These are phyloP conservation scores for Sciurus carolinensis DNA, from an alignment of 2,797 vertebrate species.

Conservation along the genomic window DNA sequence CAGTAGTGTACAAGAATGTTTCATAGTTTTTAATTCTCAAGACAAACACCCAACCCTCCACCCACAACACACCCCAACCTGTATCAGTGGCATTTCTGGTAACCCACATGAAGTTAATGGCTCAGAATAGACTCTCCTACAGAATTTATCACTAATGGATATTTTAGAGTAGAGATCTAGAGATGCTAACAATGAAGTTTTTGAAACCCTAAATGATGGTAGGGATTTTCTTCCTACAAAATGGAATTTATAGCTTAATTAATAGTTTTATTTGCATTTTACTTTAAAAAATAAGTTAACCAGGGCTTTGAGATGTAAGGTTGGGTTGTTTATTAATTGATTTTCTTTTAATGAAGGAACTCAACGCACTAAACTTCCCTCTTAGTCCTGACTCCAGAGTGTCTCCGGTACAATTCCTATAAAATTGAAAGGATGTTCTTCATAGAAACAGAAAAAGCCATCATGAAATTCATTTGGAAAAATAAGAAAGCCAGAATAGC, in stretches of 20 bases:
- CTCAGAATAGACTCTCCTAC: conserved; percentile 84
- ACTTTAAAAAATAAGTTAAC: conserved; percentile 72
- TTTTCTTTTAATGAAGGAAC: no score
- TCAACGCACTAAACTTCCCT: no score
- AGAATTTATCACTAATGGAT: conserved; percentile 81
- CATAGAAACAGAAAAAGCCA: no score
- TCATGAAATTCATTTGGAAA: no score
- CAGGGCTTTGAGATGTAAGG: no score
- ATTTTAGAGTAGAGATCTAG: conserved; percentile 83
- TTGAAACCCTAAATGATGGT: neutral
- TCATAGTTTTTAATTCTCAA: conserved; percentile 88
- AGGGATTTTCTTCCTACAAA: neutral
- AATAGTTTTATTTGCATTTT: conserved; percentile 38
- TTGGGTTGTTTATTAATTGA: no score
- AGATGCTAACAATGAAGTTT: conserved; percentile 83
- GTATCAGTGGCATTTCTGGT: conserved; percentile 78
- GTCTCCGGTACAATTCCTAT: no score
- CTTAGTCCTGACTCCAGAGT: no score
- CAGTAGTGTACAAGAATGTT: conserved; percentile 90
- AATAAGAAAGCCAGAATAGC: no score
- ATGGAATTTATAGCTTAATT: neutral
- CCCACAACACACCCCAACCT: conserved; percentile 75
- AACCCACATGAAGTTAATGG: conserved; percentile 83
- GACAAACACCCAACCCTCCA: conserved; percentile 86
- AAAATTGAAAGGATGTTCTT: no score